Percentiles rank a stretch among this genome's conserved stretches.
Conservation (phyloP, 2,797 vertebrate genomes). For the Pyrocephalus nanus region DNA sequence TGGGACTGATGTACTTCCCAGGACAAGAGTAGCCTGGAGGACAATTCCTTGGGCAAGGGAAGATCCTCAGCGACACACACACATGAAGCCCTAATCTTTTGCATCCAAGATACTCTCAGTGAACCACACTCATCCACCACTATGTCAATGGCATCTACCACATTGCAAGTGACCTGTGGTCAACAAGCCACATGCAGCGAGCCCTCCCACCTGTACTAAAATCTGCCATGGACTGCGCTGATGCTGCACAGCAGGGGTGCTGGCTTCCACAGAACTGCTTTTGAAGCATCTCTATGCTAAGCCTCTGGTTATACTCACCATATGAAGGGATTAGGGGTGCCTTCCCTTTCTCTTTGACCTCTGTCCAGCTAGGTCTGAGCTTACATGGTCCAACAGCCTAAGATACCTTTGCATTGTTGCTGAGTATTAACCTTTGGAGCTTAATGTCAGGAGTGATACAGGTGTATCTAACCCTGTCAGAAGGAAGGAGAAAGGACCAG, state of each 20-base stretch:
- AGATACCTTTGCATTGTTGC: background rate
- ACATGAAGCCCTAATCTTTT: background rate
- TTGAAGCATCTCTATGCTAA: background rate
- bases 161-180: fast-evolving
- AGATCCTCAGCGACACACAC: background rate
- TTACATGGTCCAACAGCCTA: fast-evolving
- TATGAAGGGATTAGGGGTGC: background rate
- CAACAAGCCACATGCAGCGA: background rate
- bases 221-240: background rate
- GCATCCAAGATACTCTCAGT: fast-evolving
- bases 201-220: background rate
- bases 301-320: background rate
- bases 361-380: background rate
- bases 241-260: background rate
- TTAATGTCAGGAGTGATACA: background rate
- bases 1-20: background rate
- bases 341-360: background rate
- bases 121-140: fast-evolving
- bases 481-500: background rate
- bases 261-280: background rate
- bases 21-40: background rate
- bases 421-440: background rate
- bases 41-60: background rate
- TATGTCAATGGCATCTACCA: fast-evolving
- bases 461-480: background rate